phyloP scores from a whole-genome alignment of 2,888 invertebrate genomes.

The Philhelius pedissequus region DNA sequence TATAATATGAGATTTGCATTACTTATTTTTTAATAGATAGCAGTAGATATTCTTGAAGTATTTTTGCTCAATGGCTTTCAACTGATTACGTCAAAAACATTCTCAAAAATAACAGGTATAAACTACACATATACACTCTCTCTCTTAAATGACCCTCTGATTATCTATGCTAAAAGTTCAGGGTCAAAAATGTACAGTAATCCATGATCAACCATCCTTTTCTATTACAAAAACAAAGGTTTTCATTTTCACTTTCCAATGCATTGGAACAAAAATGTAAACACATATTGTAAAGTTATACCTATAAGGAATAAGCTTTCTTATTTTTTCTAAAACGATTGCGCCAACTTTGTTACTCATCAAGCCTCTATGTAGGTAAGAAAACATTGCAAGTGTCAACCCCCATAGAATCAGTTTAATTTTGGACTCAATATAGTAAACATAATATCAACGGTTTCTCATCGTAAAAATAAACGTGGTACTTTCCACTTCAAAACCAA shows the following conservation, averaged over 20 bases:
- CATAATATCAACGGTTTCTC: conserved; percentile 5
- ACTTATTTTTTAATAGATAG: no score
- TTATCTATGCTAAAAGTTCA: conserved; percentile 64
- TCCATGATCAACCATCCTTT: neutral
- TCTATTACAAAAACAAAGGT: neutral
- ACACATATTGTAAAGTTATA: neutral
- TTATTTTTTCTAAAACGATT: conserved; percentile 24
- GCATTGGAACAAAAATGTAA: neutral
- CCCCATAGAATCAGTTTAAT: conserved; percentile 38
- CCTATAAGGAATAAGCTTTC: conserved; percentile 17
- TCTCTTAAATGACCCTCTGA: conserved; percentile 33
- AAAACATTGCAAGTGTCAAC: conserved; percentile 38
- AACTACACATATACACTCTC: neutral
- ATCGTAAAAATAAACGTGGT: conserved; percentile 25
- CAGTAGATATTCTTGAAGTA: neutral
- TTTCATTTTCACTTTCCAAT: conserved; percentile 29
- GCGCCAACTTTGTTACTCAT: conserved; percentile 34
- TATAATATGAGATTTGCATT: no score
- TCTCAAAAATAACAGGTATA: neutral
- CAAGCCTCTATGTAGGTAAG: conserved; percentile 11
- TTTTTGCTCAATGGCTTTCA: conserved; percentile 26
- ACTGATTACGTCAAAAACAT: conserved; percentile 17
- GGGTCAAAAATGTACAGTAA: conserved; percentile 19
- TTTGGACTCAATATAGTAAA: conserved; percentile 42
- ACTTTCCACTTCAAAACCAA: conserved; percentile 56